phyloP scores from a whole-genome alignment of 1,140 invertebrate genomes.

The Chlorops oryzae region DNA sequence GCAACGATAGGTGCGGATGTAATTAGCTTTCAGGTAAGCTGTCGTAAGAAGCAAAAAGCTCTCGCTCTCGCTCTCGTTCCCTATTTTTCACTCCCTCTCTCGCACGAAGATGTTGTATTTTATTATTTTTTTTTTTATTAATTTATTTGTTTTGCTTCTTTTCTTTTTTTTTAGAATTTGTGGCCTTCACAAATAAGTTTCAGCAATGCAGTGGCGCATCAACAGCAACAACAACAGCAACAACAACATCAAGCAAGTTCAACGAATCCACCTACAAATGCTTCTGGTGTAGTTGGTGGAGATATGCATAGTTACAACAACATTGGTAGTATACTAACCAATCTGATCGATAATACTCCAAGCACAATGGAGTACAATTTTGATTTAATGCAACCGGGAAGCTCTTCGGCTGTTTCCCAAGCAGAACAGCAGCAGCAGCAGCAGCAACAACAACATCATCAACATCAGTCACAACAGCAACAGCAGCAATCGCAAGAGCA shows the following conservation, averaged over 20 bases:
- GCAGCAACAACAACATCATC: slow-evolving; percentile 13
- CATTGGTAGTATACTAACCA: slow-evolving; percentile 46
- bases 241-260: slow-evolving; percentile 25
- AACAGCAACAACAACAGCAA: slow-evolving; percentile 24
- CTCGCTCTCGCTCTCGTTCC: too few relatives aligned
- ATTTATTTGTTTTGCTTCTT: too few relatives aligned
- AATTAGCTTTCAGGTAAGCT: slow-evolving; percentile 34
- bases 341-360: slow-evolving; percentile 45
- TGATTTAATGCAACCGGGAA: slow-evolving; percentile 31
- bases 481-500: slow-evolving; percentile 28
- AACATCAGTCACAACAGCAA: slow-evolving; percentile 19
- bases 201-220: slow-evolving; percentile 9
- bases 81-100: too few relatives aligned
- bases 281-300: slow-evolving; percentile 3
- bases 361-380: slow-evolving; percentile 43
- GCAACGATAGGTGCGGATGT: slow-evolving; percentile 26
- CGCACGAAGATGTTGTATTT: too few relatives aligned
- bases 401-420: slow-evolving; percentile 11
- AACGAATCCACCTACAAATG: slow-evolving; percentile 22
- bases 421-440: slow-evolving; percentile 16
- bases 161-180: slow-evolving; percentile 19
- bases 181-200: slow-evolving; percentile 25
- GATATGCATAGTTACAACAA: slow-evolving; percentile 45
- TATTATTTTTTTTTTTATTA: too few relatives aligned
- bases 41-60: too few relatives aligned